Evolutionary conservation across 2,797 vertebrate genomes (phyloP), one percentile per base, ranked within the genome.

Genomic region (Poeciliopsis infans): DNA sequence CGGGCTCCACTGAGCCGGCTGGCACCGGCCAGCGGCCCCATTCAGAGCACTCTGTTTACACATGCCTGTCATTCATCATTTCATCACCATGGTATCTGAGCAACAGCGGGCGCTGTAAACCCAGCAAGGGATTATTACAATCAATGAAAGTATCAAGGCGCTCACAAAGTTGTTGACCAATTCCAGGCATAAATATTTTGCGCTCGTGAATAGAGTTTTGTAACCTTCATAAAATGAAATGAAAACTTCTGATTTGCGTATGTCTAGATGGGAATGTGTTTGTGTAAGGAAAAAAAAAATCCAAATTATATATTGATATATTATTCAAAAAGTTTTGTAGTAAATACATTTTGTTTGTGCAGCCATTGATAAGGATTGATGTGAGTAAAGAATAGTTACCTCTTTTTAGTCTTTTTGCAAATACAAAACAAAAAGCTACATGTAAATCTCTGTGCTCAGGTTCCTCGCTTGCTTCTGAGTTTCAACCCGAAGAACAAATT

Each of bases 21-120:
- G 92, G 91, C 94, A 92, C 86, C 68, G 51, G 76, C 88, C 23
- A 88, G 87, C 87, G 88, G 87, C 92, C 84, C 79, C 84, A 88
- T 92, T 92, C 92, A 92, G 83, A 83, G 79, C 66, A n/a, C 79
- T 89, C 86, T 92, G 93, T 94, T 93, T 94, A 91, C 91, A 91
- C 91, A 93, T 93, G 91, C 92, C 87, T 90, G 86, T 83, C 91
- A 92, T 95, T 94, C 91, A 93, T 77, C 85, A 88, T 83, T 69
- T 86, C 83, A 85, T 94, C 88, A 74, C 93, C 91, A 95, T 94
- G 94, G 93, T 81, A 95, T 94, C 94, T 66, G 76, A 75, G 82
- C 55, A 76, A 83, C 78, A 84, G 84, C 47, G 73, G 78, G 81
- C 89, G 85, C 83, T 76, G 81, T 79, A 59, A 86, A 78, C 72